Evolutionary conservation across 1,140 invertebrate genomes (phyloP), one percentile per base, ranked within the genome.

Genomic region (Drusus annulatus): DNA sequence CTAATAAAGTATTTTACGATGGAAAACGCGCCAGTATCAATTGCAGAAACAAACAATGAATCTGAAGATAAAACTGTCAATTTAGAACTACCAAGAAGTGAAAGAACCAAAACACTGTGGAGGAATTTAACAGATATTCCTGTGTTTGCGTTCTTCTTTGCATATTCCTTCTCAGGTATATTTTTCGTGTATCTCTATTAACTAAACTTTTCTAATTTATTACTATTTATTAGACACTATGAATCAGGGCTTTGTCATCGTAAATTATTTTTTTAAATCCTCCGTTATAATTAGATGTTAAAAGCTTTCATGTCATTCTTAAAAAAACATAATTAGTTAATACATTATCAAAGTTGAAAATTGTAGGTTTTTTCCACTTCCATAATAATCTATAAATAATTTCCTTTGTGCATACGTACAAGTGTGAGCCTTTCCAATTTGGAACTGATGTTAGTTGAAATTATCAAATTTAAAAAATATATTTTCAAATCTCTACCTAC

Each of bases 91-190:
- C 23, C 21, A 65, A n/a, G 36, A 45, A 45, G 36, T 45, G 36
- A 13, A n/a, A 65, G 23, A 28, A 36, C 62, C 0, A 68, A 68
- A 71, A 19, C 28, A 3, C 58, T 51, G 13, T 56, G 23, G 50
- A 74, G 19, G 10, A 74, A 15, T n/a, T 3, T 58, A 15, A 23
- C 71, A 13, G 71, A 74, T 17, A 58, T 74, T n/a, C 50, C 52
- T 4, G n/a, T 74, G 10, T 74, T 74, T 74, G 13, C 3, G 0
- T 74, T 56, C 25, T 74, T 74, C 50, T 31, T 74, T 54, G 50
- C 71, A 7, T 71, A 71, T 51, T n/a, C 68, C 6, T 71, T 71
- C 23, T 71, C 68, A 71, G 68, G 68, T 71, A 71, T 19, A 45
- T 45, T 10, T 8, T 51, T 17, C 8, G 17, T 23, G 17, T 23